Conservation (phyloP, 2,888 invertebrate species). For the Acleris literana region DNA sequence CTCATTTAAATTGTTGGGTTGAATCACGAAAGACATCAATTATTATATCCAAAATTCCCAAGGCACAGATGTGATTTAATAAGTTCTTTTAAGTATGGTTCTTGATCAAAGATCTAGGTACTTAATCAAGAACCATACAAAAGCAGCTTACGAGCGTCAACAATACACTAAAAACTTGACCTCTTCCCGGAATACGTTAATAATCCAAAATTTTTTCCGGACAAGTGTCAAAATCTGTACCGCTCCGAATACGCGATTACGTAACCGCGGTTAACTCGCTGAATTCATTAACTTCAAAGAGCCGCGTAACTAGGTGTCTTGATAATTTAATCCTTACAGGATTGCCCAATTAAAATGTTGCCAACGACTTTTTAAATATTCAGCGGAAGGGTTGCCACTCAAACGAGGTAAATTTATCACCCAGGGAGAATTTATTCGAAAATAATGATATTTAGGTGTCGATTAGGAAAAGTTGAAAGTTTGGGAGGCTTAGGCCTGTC, state of each 20-base stretch:
- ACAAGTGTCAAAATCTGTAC: slow-evolving; percentile 41
- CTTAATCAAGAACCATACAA: too few relatives aligned
- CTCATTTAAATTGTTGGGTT: too few relatives aligned
- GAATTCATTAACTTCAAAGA: slow-evolving; percentile 79
- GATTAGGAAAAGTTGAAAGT: slow-evolving; percentile 75
- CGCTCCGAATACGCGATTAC: slow-evolving; percentile 42
- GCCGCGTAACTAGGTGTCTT: slow-evolving; percentile 82
- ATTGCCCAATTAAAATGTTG: slow-evolving; percentile 81
- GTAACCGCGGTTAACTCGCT: slow-evolving; percentile 68
- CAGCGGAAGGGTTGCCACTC: slow-evolving; percentile 73
- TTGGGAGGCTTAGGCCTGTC: slow-evolving; percentile 61
- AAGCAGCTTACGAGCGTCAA: too few relatives aligned
- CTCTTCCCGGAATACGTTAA: too few relatives aligned
- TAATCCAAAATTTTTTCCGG: neutral
- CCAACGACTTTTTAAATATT: slow-evolving; percentile 84
- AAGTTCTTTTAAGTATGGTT: too few relatives aligned
- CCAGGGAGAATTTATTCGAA: slow-evolving; percentile 71
- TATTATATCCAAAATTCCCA: too few relatives aligned
- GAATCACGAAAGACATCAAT: too few relatives aligned
- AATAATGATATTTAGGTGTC: slow-evolving; percentile 81
- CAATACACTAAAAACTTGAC: too few relatives aligned
- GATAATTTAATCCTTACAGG: slow-evolving; percentile 82
- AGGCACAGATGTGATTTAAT: too few relatives aligned
- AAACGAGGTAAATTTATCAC: slow-evolving; percentile 76
- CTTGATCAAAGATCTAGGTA: too few relatives aligned